Base-by-base conservation (phyloP, 2,797 vertebrate genomes). In the Micrastur ruficollis region DNA sequence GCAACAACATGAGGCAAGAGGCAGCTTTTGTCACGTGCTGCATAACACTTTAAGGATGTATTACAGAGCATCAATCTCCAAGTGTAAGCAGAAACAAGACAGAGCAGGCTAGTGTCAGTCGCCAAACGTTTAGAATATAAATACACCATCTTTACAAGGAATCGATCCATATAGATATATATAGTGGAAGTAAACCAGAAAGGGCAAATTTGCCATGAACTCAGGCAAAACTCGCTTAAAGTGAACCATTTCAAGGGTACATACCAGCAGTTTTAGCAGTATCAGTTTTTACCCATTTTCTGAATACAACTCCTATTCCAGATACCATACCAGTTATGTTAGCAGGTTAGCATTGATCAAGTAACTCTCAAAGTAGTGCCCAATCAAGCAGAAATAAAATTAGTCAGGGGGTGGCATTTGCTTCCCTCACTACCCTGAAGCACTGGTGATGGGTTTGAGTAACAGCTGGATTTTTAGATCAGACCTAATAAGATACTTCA, bases 11-110 rank as follows among this genome's bases (percentile, higher is more conserved):
- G 14, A 68, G 49, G 52, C 38, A 19, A 85, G 50, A 61, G 21
- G 46, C 66, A 53, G 70, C 52, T 86, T 74, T 27, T 66, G 52
- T 31, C 55, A 25, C 11, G 3, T 9, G 46, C 58, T 36, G n/a
- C 15, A 27, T 0, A 6, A 82, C 3, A 14, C 52, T 63, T 44
- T 25, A 34, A 36, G 47, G 61, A 44, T 14, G 0, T 4, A 7
- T 6, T 44, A 13, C 0, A 25, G 40, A 81, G 19, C n/a, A 63
- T 9, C 4, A 29, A 8, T 2, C 36, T 38, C 40, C 68, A 74
- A 14, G 27, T 10, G 19, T 3, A 47, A 11, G n/a, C 32, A 88
- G 66, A 46, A 90, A 71, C 32, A 58, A 61, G 38, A 47, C 38
- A 56, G 31, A 74, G 52, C 36, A 75, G 31, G 16, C 36, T 42